These are phyloP conservation scores for Drosophila testacea DNA, from an alignment of 2,888 invertebrate genomes.

Conservation along the genomic window DNA sequence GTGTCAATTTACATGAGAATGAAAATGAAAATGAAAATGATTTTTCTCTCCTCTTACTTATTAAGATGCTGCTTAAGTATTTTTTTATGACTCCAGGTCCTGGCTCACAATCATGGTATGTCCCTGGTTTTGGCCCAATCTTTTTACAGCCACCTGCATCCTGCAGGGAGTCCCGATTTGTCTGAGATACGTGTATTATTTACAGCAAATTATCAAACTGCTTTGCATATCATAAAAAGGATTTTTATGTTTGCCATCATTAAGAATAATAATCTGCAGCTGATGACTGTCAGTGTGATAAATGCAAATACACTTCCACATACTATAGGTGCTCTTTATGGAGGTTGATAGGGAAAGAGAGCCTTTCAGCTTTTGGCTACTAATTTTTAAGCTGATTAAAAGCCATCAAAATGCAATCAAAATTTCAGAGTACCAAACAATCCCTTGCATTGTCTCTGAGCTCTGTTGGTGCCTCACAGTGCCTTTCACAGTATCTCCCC, in stretches of 20 bases:
- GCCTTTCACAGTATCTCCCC: background rate
- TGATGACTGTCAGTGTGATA: slow-evolving; percentile 38
- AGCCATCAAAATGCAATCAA: slow-evolving; percentile 72
- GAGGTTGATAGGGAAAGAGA: background rate
- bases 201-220: slow-evolving; percentile 75
- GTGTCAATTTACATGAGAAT: slow-evolving; percentile 77
- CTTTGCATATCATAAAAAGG: slow-evolving; percentile 78
- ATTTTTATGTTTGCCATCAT: slow-evolving; percentile 74
- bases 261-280: slow-evolving; percentile 66
- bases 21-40: slow-evolving; percentile 64
- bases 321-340: slow-evolving; percentile 1
- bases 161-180: slow-evolving; percentile 27
- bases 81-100: slow-evolving; percentile 54
- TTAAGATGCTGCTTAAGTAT: slow-evolving; percentile 58
- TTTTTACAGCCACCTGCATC: slow-evolving; percentile 62
- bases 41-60: slow-evolving; percentile 44
- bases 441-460: slow-evolving; percentile 36
- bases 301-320: slow-evolving; percentile 27
- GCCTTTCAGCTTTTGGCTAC: slow-evolving; percentile 39
- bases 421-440: slow-evolving; percentile 39
- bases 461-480: slow-evolving; percentile 1
- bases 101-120: slow-evolving; percentile 9
- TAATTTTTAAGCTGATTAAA: slow-evolving; percentile 81
- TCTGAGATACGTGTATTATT: slow-evolving; percentile 62
- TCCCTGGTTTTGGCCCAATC: slow-evolving; percentile 6